These are phyloP conservation scores for Chrysochloris asiatica DNA, from an alignment of 2,113 vertebrate species.

Conservation along the genomic window DNA sequence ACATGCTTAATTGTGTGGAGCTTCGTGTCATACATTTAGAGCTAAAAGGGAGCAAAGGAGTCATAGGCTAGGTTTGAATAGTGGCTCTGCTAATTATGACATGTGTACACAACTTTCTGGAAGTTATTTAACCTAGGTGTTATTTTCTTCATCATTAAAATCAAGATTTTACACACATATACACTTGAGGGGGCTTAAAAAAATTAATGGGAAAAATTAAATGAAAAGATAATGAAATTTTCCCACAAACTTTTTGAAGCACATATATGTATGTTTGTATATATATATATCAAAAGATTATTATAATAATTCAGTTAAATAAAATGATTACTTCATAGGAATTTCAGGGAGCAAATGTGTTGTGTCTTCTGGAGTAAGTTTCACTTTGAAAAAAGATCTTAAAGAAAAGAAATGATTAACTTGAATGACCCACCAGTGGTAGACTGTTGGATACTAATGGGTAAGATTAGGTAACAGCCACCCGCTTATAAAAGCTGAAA, in stretches of 20 bases:
- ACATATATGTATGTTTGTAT: no score
- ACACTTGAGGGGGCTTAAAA: no score
- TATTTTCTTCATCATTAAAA: constrained; percentile 4
- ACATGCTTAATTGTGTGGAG: neutral
- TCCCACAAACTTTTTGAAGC: no score
- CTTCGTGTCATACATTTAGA: neutral
- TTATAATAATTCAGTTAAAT: neutral
- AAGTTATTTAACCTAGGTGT: constrained; percentile 25
- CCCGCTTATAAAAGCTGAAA: no score
- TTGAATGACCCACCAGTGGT: neutral
- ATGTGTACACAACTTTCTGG: neutral
- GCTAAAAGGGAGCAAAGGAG: neutral
- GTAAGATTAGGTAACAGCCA: neutral
- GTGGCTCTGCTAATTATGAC: neutral
- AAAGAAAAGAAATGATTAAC: neutral
- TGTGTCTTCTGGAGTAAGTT: neutral
- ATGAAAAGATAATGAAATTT: no score
- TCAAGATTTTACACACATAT: neutral
- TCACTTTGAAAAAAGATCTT: constrained; percentile 23
- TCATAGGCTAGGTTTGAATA: neutral
- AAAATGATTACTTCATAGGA: neutral
- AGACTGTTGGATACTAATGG: constrained; percentile 17
- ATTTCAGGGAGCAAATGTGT: neutral
- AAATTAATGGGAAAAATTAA: no score
- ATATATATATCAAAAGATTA: neutral